These are phyloP conservation scores for Cossypha dichroa DNA, from an alignment of 2,797 vertebrate genomes.

Conservation along the genomic window DNA sequence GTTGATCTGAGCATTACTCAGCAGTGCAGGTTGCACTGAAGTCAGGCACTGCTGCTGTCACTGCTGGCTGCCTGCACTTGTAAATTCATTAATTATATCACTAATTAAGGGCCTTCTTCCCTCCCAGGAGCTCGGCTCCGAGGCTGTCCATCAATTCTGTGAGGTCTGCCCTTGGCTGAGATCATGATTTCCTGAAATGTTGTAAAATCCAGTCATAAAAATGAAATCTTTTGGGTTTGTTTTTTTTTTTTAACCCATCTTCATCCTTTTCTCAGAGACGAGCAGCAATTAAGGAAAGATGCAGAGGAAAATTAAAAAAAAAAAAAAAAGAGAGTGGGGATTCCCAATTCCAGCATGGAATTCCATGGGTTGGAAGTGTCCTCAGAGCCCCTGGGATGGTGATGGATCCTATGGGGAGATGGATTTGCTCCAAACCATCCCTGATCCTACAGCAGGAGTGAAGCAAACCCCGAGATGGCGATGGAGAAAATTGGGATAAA, in stretches of 20 bases:
- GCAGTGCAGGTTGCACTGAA: constrained; percentile 72
- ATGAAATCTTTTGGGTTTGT: accelerated
- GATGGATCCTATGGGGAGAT: neutral
- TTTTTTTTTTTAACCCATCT: neutral
- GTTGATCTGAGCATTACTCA: constrained; percentile 81
- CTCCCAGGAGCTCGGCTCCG: constrained; percentile 2
- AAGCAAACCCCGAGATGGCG: neutral
- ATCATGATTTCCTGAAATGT: neutral
- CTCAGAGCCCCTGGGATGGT: neutral
- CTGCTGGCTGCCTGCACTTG: constrained; percentile 45
- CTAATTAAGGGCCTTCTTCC: constrained; percentile 37
- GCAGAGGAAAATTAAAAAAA: neutral
- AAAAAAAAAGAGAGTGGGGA: too few species aligned
- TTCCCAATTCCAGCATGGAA: neutral
- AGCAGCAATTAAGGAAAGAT: neutral
- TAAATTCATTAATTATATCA: constrained; percentile 74
- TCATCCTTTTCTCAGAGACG: neutral
- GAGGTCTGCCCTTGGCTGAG: neutral
- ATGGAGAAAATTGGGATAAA: neutral
- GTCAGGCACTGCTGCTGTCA: constrained; percentile 68
- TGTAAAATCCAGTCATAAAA: neutral
- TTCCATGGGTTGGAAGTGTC: neutral
- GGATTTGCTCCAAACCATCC: neutral
- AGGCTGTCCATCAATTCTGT: constrained; percentile 21
- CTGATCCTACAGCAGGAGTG: neutral